Evolutionary conservation across 2,113 vertebrate species (phyloP).

Genomic region (Potamarius usumacintae): DNA sequence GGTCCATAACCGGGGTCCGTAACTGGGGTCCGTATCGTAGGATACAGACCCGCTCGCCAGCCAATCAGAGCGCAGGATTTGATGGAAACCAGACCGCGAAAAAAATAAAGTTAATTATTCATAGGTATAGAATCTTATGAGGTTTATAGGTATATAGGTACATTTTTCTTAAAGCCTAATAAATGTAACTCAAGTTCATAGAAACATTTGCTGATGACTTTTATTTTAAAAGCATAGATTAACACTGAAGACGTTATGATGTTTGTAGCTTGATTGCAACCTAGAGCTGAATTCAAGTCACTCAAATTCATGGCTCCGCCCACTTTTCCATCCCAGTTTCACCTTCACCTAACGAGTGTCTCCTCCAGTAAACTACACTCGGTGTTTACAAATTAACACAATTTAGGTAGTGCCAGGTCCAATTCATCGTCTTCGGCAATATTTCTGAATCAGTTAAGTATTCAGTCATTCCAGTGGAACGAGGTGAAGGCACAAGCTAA

Average conservation of each 20-base stretch:
- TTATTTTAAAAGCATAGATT: not conserved
- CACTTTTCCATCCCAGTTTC: conserved; percentile 29
- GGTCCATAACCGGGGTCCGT: no score
- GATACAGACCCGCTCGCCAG: no score
- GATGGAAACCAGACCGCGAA: no score
- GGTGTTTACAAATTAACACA: conserved; percentile 66
- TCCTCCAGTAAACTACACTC: conserved; percentile 58
- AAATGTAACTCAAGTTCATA: not conserved
- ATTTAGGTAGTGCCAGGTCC: conserved; percentile 74
- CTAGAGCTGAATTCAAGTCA: not conserved
- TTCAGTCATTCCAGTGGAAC: conserved; percentile 56
- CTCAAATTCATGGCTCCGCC: conserved; percentile 3
- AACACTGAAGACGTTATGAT: not conserved
- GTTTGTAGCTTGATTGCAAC: not conserved
- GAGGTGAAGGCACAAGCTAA: conserved; percentile 59
- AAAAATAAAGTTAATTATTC: not conserved
- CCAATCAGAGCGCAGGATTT: no score
- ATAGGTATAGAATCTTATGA: not conserved
- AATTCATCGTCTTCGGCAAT: conserved; percentile 65
- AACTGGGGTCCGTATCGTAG: no score
- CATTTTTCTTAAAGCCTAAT: not conserved
- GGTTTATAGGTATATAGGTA: not conserved
- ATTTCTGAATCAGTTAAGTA: conserved; percentile 67
- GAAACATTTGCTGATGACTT: not conserved
- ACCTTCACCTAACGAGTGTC: conserved; percentile 51